These are phyloP conservation scores for Lycorma delicatula DNA, from an alignment of 1,140 invertebrate species.

Conservation along the genomic window DNA sequence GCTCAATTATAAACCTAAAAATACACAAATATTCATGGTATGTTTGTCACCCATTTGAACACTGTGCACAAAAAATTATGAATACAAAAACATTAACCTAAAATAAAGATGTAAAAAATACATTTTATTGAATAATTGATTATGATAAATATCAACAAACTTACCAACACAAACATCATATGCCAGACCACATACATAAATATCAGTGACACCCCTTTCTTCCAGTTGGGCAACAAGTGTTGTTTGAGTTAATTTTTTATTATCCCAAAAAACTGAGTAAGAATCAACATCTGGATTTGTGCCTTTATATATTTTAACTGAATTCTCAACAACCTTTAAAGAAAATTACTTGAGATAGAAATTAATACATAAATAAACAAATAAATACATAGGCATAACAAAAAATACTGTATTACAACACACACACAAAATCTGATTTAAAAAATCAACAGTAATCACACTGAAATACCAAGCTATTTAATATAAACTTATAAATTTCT, in stretches of 20 bases:
- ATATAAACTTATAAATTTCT: too few relatives aligned
- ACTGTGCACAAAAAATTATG: too few relatives aligned
- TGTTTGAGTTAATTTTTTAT: slow-evolving; percentile 82
- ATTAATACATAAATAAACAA: too few relatives aligned
- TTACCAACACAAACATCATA: slow-evolving; percentile 93
- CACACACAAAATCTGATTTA: not conserved
- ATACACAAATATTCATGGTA: too few relatives aligned
- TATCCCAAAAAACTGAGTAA: slow-evolving; percentile 98
- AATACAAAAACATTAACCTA: too few relatives aligned
- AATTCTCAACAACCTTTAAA: slow-evolving; percentile 37
- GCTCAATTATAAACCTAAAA: too few relatives aligned
- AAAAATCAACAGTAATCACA: not conserved
- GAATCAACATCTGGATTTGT: slow-evolving; percentile 91
- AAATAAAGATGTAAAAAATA: too few relatives aligned
- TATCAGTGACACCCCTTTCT: slow-evolving; percentile 74
- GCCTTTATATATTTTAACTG: slow-evolving; percentile 85
- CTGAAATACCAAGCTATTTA: too few relatives aligned
- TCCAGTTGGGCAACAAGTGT: slow-evolving; percentile 72
- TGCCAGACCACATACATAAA: slow-evolving; percentile 91
- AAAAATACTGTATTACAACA: not conserved
- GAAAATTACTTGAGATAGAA: not conserved
- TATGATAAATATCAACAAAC: too few relatives aligned
- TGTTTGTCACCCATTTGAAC: too few relatives aligned
- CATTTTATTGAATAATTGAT: too few relatives aligned
- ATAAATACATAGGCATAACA: not conserved